Percentiles rank a stretch among this genome's conserved stretches.
Evolutionary conservation across 2,888 invertebrate species (phyloP).

Genomic region (Gibbula magus): DNA sequence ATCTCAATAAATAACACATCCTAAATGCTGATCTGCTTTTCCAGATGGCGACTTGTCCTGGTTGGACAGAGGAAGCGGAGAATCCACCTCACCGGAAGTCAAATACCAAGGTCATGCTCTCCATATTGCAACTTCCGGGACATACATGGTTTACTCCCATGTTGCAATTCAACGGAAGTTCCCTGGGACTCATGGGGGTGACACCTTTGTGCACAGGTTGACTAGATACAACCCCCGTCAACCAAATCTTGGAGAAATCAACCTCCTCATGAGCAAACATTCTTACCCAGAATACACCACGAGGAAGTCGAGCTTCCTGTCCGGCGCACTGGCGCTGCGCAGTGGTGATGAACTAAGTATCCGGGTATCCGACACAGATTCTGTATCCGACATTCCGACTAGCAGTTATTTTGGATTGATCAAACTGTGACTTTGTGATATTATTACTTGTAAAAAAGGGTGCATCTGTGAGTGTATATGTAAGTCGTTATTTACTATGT

Average conservation of each 20-base stretch:
- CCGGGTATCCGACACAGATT: not conserved
- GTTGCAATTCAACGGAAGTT: not conserved
- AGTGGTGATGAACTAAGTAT: not conserved
- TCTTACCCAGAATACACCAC: conserved; percentile 3
- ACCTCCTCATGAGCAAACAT: not conserved
- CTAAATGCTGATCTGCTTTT: too few species aligned
- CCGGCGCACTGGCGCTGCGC: not conserved
- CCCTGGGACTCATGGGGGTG: not conserved
- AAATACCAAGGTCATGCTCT: not conserved
- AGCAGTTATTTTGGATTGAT: conserved; percentile 4
- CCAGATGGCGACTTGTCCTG: too few species aligned
- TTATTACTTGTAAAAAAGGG: too few species aligned
- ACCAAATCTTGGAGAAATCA: not conserved
- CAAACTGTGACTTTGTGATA: not conserved
- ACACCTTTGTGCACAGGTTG: not conserved
- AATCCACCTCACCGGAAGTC: not conserved
- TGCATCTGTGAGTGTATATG: too few species aligned
- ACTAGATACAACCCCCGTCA: not conserved
- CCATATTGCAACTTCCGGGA: not conserved
- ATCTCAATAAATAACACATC: too few species aligned
- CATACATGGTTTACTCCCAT: not conserved
- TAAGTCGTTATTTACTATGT: too few species aligned
- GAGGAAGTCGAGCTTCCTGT: not conserved
- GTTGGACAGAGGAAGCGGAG: too few species aligned
- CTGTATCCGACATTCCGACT: not conserved